Evolutionary conservation across 2,797 vertebrate species (phyloP).

Genomic region (Sorex maritimensis): DNA sequence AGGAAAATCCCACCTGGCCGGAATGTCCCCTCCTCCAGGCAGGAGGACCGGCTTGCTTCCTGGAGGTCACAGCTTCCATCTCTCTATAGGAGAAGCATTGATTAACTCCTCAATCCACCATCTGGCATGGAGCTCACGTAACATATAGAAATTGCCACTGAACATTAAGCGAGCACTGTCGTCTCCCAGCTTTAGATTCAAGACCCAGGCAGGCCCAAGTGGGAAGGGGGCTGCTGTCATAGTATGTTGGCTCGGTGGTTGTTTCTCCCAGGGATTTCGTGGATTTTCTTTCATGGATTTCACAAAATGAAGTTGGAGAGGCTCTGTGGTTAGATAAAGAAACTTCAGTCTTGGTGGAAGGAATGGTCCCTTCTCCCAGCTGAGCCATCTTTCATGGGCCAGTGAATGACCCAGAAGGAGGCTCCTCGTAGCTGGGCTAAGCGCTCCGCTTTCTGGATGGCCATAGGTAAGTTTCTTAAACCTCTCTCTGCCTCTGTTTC

Average conservation of each 20-base stretch:
- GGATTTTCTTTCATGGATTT: neutral
- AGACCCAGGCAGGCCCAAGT: neutral
- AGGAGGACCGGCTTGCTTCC: neutral
- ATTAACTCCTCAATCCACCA: conserved; percentile 61
- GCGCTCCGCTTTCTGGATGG: neutral
- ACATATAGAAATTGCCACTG: conserved; percentile 45
- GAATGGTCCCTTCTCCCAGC: neutral
- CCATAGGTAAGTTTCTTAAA: neutral
- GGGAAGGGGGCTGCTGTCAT: neutral
- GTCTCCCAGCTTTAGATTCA: neutral
- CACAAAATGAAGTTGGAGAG: neutral
- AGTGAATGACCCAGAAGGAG: neutral
- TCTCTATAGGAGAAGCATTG: conserved; percentile 30
- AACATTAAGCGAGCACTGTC: conserved; percentile 29
- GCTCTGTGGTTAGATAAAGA: neutral
- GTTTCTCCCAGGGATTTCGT: neutral
- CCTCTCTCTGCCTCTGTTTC: conserved; percentile 1
- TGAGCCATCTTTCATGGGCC: neutral
- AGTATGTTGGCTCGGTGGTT: accelerated
- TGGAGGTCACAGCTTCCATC: neutral
- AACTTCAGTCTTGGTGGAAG: neutral
- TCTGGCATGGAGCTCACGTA: conserved; percentile 64
- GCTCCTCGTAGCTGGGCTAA: neutral
- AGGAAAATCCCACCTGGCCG: too few relatives aligned
- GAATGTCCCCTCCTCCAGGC: neutral